Percentiles rank a stretch among this genome's conserved stretches.
phyloP scores from a whole-genome alignment of 2,797 vertebrate genomes.

The Mus minutoides region DNA sequence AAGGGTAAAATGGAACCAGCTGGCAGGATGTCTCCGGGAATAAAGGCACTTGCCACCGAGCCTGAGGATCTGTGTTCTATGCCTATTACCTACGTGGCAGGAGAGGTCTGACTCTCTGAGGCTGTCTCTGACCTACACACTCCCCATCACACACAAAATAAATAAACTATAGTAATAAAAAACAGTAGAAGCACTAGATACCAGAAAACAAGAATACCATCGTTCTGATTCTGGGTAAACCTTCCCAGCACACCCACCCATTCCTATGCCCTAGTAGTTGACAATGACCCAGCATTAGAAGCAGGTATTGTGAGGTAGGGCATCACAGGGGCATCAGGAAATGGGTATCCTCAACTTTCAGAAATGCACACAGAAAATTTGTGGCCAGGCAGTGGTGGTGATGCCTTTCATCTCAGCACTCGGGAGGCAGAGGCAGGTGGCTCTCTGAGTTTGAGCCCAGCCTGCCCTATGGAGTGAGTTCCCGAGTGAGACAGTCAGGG shows the following conservation, averaged over 20 bases:
- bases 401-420: neutral
- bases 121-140: neutral
- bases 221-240: neutral
- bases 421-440: neutral
- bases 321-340: neutral
- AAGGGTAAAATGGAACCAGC: neutral
- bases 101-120: neutral
- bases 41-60: neutral
- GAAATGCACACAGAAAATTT: neutral
- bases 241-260: neutral
- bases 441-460: neutral
- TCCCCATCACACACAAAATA: neutral
- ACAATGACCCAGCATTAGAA: constrained; percentile 1
- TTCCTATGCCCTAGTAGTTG: neutral
- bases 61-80: neutral
- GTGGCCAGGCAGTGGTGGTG: neutral
- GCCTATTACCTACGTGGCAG: neutral
- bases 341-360: neutral
- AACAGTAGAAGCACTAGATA: neutral
- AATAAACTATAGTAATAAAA: neutral
- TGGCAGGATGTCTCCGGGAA: neutral
- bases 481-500: neutral
- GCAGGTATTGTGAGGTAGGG: neutral
- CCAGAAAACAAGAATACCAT: neutral
- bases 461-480: neutral